A percentile compares a stretch with the other conserved stretches of the same genome.
These are phyloP conservation scores for Cataglyphis altisquamis DNA, from an alignment of 2,888 invertebrate genomes.

Conservation along the genomic window DNA sequence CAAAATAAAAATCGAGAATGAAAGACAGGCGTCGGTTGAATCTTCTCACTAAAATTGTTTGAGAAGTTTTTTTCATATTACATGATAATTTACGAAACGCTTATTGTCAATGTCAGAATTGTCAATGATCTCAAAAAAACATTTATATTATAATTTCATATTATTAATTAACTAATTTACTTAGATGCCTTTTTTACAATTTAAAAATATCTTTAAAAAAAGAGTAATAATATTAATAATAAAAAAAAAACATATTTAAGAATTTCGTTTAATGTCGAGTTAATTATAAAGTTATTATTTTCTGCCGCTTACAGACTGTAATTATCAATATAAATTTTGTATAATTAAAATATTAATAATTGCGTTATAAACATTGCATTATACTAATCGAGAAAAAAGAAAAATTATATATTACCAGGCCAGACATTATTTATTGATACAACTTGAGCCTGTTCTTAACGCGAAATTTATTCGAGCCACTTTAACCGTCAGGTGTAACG, in stretches of 20 bases:
- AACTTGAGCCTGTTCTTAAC: slow-evolving; percentile 3
- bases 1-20: slow-evolving; percentile 3
- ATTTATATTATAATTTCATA: background rate
- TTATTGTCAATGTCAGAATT: background rate
- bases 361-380: background rate
- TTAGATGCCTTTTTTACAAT: background rate
- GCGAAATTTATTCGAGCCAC: background rate
- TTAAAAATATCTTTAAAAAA: background rate
- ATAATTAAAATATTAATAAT: slow-evolving; percentile 15
- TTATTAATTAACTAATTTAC: background rate
- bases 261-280: background rate
- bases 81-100: background rate
- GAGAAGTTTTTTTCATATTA: background rate
- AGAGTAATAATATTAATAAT: background rate
- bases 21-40: background rate
- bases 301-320: background rate
- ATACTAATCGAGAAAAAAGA: background rate
- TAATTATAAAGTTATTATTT: background rate
- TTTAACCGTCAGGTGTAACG: background rate
- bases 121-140: background rate
- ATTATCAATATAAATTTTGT: slow-evolving; percentile 3
- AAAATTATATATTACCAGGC: no score
- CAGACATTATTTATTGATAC: background rate
- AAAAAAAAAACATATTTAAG: slow-evolving; percentile 7
- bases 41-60: background rate